phyloP scores from a whole-genome alignment of 2,113 vertebrate genomes.

The Irena cyanogastra region DNA sequence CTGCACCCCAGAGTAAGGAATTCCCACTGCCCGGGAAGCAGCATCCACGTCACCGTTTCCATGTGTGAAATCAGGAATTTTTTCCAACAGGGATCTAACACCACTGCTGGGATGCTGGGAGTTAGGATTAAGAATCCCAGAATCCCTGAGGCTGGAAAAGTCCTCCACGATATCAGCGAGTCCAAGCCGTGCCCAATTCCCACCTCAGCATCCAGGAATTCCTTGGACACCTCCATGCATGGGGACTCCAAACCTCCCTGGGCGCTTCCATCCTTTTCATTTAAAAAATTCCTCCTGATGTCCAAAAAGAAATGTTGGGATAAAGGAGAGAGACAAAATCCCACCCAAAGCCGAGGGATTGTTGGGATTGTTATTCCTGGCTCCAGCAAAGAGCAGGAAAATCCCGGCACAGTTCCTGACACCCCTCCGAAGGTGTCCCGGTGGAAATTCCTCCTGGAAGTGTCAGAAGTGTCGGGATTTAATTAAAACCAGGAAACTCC shows the following conservation, averaged over 20 bases:
- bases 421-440: neutral
- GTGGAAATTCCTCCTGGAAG: neutral
- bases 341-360: fast-evolving
- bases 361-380: neutral
- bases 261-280: neutral
- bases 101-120: neutral
- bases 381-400: neutral
- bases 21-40: fast-evolving
- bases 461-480: neutral
- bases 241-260: neutral
- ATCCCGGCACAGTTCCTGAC: fast-evolving
- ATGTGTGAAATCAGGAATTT: neutral
- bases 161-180: fast-evolving
- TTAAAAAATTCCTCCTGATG: neutral
- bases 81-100: neutral
- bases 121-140: neutral
- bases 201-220: neutral
- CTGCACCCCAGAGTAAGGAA: neutral
- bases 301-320: neutral
- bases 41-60: fast-evolving
- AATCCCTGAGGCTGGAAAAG: neutral
- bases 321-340: neutral
- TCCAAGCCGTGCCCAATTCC: fast-evolving
- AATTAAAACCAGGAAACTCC: slow-evolving; percentile 38
- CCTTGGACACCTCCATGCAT: neutral